Evolutionary conservation across 2,888 invertebrate genomes (phyloP), one percentile per base, ranked within the genome.

Genomic region (Sialis lutaria): DNA sequence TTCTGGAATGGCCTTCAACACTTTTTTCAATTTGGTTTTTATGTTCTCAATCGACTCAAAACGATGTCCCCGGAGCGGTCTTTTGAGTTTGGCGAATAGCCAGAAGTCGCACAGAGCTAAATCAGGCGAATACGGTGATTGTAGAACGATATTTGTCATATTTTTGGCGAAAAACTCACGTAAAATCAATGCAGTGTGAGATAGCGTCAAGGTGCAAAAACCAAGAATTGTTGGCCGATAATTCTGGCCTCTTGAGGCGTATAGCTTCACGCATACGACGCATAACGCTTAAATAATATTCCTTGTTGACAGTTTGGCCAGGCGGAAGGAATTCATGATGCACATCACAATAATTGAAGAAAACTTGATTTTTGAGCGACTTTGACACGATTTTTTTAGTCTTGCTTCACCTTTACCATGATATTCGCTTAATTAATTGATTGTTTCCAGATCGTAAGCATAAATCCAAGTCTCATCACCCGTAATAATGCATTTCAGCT

Each of bases 151-250:
- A n/a, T n/a, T n/a, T n/a, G n/a, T n/a, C n/a, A n/a, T n/a, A n/a
- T n/a, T n/a, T n/a, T n/a, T n/a, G 34, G 49, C 47, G 44, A 55
- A 53, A 52, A 49, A 49, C 44, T 49, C 46, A 33, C 46, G 50
- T 49, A 53, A 6, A 42, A 30, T 30, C 30, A 42, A 8, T 8
- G 31, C 31, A 22, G 13, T 42, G 10, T 42, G 50, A 49, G 41
- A 52, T 49, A 46, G 53, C 53, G 35, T 53, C 53, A 41, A 55
- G 53, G 41, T 53, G 52, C 46, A 54, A 51, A 33, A 48, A 49
- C 49, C 52, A 52, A 40, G 51, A 49, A 32, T 49, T 43, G 22
- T 47, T 50, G 32, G 43, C 37, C 52, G 49, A 53, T 45, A 50
- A 49, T 40, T 50, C 48, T 39, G 50, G 45, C 34, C 48, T 48